Evolutionary conservation across 2,888 invertebrate species (phyloP), one percentile per base, ranked within the genome.

Genomic region (Synanthedon vespiformis): DNA sequence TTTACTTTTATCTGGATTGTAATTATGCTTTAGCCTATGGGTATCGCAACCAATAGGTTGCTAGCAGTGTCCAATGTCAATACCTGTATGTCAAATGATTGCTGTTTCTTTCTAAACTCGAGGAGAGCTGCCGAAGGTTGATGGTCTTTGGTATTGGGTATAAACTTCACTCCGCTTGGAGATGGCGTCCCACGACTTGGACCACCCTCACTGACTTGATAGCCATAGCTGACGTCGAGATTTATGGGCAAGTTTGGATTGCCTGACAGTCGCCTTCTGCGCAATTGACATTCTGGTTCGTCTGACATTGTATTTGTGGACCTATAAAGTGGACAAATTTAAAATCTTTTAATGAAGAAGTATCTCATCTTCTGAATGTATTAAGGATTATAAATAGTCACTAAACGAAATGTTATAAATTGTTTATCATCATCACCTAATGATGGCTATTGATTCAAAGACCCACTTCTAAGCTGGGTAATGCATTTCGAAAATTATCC

Each of bases 1-100:
- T 22, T 22, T 22, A 22, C 5, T 22, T 22, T 22, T 22, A 22
- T 22, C 5, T 22, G 22, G 5, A 22, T 22, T 22, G 22, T 5
- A 22, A 22, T 22, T n/a, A n/a, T n/a, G n/a, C n/a, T n/a, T n/a
- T n/a, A n/a, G n/a, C n/a, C n/a, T n/a, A n/a, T n/a, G n/a, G 8
- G 34, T 10, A 0, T 34, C 10, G 34, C 34, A 2, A 34, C 34
- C 34, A 2, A 10, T 34, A 34, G 8, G 1, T 34, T 34, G 34
- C 34, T 34, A 2, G 2, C 10, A 1, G 10, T 34, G 34, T 34
- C 8, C 34, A 34, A 2, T 34, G 34, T 34, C 8, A 8, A 34
- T 60, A 86, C 86, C 71, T 87, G 86, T 58, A 88, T 80, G 61
- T 88, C 88, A 65, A 88, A 86, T 4, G 87, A 87, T 61, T 82